A percentile compares a stretch with the other conserved stretches of the same genome.
Conservation (phyloP, 2,113 vertebrate species). For the Takifugu flavidus region DNA sequence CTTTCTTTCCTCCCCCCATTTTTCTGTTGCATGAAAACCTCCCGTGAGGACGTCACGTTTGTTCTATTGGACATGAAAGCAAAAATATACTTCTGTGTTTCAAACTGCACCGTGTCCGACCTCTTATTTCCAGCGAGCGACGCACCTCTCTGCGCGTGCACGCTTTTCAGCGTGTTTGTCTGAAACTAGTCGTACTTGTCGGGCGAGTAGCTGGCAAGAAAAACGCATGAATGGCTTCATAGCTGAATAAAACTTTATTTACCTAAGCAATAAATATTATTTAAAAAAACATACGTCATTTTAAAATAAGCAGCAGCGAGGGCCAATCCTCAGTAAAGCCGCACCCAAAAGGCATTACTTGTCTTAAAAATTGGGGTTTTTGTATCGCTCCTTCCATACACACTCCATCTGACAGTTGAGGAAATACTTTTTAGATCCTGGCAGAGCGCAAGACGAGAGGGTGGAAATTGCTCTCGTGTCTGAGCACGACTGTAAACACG, state of each 20-base stretch:
- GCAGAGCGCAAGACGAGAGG: background rate
- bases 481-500: background rate
- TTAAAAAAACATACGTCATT: background rate
- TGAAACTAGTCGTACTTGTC: conserved; percentile 48
- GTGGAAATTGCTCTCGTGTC: background rate
- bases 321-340: no score
- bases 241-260: conserved; percentile 47
- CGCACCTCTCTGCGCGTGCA: background rate
- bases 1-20: conserved; percentile 25
- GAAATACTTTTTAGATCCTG: no score
- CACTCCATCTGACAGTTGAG: no score
- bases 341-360: no score
- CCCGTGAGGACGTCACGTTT: conserved; percentile 67
- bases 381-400: no score
- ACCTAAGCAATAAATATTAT: conserved; percentile 33
- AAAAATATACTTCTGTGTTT: conserved; percentile 76
- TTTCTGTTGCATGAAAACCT: conserved; percentile 80
- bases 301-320: background rate
- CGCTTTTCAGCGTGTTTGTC: background rate
- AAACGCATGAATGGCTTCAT: no score
- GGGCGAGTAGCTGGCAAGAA: conserved; percentile 5
- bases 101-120: conserved; percentile 45
- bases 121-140: conserved; percentile 23
- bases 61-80: conserved; percentile 63
- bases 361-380: no score